These are phyloP conservation scores for Chrysolina americana DNA, from an alignment of 2,888 invertebrate genomes.

Conservation along the genomic window DNA sequence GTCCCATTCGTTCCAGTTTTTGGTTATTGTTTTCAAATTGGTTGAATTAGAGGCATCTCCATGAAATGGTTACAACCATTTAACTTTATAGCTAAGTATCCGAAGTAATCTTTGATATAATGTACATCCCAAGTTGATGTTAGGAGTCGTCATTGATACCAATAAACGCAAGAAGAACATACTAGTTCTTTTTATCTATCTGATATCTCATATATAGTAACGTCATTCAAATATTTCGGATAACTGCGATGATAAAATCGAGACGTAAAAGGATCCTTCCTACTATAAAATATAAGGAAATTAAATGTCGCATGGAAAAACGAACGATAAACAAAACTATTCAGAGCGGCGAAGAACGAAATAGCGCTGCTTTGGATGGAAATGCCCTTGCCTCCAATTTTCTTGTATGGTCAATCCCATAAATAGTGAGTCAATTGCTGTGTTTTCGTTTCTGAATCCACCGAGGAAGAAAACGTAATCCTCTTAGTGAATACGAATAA, in stretches of 20 bases:
- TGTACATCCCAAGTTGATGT: no score
- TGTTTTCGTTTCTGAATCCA: slow-evolving; percentile 43
- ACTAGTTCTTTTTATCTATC: no score
- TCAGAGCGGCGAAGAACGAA: slow-evolving; percentile 29
- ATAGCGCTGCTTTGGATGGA: slow-evolving; percentile 27
- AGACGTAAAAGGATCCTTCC: background rate
- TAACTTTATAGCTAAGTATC: no score
- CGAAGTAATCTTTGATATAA: no score
- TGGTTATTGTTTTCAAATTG: no score
- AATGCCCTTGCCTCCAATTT: slow-evolving; percentile 37
- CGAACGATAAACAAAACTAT: slow-evolving; percentile 19
- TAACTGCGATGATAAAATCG: background rate
- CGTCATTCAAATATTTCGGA: background rate
- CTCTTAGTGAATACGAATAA: slow-evolving; percentile 34
- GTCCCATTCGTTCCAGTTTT: no score
- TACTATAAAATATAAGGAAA: slow-evolving; percentile 28
- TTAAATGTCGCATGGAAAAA: slow-evolving; percentile 21
- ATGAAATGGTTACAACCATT: no score
- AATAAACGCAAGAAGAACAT: no score
- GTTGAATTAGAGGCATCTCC: no score
- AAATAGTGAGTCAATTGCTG: slow-evolving; percentile 46
- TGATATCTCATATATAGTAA: no score
- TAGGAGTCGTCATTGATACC: no score
- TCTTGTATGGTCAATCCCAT: slow-evolving; percentile 39
- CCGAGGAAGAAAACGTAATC: slow-evolving; percentile 36